A percentile compares a stretch with the other conserved stretches of the same genome.
These are phyloP conservation scores for Troides aeacus DNA, from an alignment of 2,888 invertebrate species.

Conservation along the genomic window DNA sequence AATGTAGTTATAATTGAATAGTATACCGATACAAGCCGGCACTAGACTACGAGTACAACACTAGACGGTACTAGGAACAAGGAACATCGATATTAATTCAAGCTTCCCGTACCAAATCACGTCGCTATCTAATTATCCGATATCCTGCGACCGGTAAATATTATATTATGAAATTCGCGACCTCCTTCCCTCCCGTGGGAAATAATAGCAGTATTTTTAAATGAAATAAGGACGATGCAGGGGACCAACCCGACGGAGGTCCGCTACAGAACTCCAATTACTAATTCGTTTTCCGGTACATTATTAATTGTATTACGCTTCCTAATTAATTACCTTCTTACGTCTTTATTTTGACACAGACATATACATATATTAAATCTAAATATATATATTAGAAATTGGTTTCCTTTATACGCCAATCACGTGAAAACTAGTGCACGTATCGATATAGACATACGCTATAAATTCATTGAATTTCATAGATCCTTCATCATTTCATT, in stretches of 20 bases:
- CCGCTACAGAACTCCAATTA: slow-evolving; percentile 41
- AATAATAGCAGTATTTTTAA: slow-evolving; percentile 72
- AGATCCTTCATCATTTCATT: too few species aligned
- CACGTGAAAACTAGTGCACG: too few species aligned
- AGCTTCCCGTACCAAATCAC: slow-evolving; percentile 74
- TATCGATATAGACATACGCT: too few species aligned
- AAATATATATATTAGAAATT: too few species aligned
- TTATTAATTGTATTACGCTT: slow-evolving; percentile 29
- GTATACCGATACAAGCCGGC: not conserved
- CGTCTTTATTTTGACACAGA: too few species aligned
- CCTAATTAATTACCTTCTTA: not conserved
- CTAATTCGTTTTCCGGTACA: slow-evolving; percentile 23
- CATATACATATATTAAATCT: too few species aligned
- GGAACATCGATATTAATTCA: slow-evolving; percentile 79
- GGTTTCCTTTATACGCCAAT: too few species aligned
- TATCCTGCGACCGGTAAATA: slow-evolving; percentile 70
- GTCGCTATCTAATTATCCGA: slow-evolving; percentile 76
- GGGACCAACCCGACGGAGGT: slow-evolving; percentile 34
- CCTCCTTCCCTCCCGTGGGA: slow-evolving; percentile 64
- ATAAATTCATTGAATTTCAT: too few species aligned
- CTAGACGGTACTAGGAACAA: slow-evolving; percentile 52
- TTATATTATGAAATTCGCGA: slow-evolving; percentile 76
- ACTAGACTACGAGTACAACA: slow-evolving; percentile 39
- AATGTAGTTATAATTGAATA: not conserved
- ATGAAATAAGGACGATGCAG: slow-evolving; percentile 60